phyloP scores from a whole-genome alignment of 2,797 vertebrate species.

The Allobates femoralis region DNA sequence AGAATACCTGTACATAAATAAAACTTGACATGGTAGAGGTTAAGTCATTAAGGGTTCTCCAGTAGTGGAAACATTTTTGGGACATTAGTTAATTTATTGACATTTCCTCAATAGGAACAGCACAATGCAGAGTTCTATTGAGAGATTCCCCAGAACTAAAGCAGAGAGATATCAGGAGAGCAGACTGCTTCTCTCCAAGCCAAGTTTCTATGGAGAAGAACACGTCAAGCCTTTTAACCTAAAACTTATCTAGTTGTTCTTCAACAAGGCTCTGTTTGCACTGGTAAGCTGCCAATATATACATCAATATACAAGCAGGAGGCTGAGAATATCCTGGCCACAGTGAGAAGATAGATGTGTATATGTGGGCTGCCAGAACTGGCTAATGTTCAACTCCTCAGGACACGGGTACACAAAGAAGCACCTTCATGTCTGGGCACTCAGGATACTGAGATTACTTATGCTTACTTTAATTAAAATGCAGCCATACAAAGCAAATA shows the following conservation, averaged over 20 bases:
- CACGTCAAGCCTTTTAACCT: background rate
- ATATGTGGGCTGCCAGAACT: constrained; percentile 45
- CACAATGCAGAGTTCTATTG: background rate
- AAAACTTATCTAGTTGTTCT: background rate
- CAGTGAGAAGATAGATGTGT: constrained; percentile 25
- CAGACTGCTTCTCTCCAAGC: background rate
- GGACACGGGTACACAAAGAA: constrained; percentile 17
- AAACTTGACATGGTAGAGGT: too few species aligned
- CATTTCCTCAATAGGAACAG: too few species aligned
- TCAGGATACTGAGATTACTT: background rate
- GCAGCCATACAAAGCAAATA: background rate
- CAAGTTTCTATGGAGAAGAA: background rate
- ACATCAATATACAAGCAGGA: constrained; percentile 21
- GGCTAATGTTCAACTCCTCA: constrained; percentile 12
- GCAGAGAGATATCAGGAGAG: background rate
- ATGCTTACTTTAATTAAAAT: constrained; percentile 10
- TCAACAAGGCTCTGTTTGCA: background rate
- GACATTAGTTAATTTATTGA: too few species aligned
- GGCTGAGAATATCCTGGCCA: constrained; percentile 4
- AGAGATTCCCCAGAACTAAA: background rate
- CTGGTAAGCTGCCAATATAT: constrained; percentile 16
- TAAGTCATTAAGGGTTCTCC: too few species aligned
- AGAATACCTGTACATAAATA: too few species aligned
- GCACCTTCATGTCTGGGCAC: constrained; percentile 32
- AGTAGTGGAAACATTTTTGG: too few species aligned